phyloP scores from a whole-genome alignment of 1,140 invertebrate species.

The Lasaia peninsularis region DNA sequence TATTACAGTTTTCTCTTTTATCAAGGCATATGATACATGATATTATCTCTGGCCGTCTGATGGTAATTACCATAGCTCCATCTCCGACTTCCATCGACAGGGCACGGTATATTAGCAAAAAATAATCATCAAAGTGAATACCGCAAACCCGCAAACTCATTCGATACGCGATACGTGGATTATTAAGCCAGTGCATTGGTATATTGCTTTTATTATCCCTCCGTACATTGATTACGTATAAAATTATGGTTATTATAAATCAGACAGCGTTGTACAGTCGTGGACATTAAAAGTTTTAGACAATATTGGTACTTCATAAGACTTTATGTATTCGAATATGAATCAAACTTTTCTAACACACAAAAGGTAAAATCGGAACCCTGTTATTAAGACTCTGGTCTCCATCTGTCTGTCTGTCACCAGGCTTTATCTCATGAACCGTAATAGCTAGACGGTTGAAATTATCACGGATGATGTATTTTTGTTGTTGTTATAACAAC shows the following conservation, averaged over 20 bases:
- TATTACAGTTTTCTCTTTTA: conserved; percentile 3
- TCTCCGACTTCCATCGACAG: conserved; percentile 58
- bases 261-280: neutral
- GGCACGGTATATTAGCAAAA: conserved; percentile 72
- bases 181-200: conserved; percentile 4
- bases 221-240: conserved; percentile 11
- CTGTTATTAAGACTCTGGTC: too few species aligned
- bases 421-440: too few species aligned
- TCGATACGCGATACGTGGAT: conserved; percentile 12
- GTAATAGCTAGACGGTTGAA: too few species aligned
- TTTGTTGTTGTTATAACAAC: too few species aligned
- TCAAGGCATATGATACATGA: neutral
- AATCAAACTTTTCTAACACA: too few species aligned
- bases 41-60: conserved; percentile 22
- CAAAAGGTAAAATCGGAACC: too few species aligned
- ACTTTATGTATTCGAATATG: neutral
- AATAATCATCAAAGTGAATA: conserved; percentile 55
- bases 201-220: conserved; percentile 6
- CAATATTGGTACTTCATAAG: neutral
- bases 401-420: too few species aligned
- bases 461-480: too few species aligned
- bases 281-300: neutral
- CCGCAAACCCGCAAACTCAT: conserved; percentile 19
- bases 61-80: conserved; percentile 50
- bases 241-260: conserved; percentile 9